Percentiles rank a stretch among this genome's conserved stretches.
Conservation (phyloP, 1,140 invertebrate species). For the Drosophila pseudoobscura region DNA sequence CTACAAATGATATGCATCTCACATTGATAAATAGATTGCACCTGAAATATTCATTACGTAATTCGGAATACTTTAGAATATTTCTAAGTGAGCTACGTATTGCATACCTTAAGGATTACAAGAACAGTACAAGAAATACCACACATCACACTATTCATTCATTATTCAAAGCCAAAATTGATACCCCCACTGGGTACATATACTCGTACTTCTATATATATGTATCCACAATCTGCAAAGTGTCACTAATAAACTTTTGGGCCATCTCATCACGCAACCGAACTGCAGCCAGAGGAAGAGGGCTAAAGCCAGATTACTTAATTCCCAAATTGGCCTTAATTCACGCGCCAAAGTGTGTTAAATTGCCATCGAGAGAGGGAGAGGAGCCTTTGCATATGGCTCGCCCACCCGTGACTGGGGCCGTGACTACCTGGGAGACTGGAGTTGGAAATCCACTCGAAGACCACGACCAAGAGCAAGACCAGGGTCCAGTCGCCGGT, state of each 20-base stretch:
- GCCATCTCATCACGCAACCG: conserved; percentile 37
- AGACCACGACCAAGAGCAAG: conserved; percentile 3
- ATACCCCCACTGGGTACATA: no score
- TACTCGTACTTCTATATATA: not conserved
- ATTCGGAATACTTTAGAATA: no score
- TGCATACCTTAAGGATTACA: no score
- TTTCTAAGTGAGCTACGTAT: no score
- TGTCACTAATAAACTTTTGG: conserved; percentile 61
- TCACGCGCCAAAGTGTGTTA: conserved; percentile 82
- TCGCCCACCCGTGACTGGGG: conserved; percentile 68
- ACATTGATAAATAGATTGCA: no score
- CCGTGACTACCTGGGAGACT: conserved; percentile 51
- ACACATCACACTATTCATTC: no score
- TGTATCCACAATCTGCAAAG: conserved; percentile 38
- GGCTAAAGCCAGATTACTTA: conserved; percentile 73
- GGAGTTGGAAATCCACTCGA: conserved; percentile 33
- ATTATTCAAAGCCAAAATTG: not conserved
- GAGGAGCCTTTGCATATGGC: conserved; percentile 68
- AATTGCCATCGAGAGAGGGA: conserved; percentile 57
- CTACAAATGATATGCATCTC: no score
- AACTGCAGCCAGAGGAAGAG: conserved; percentile 30
- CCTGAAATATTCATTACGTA: no score
- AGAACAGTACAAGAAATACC: no score
- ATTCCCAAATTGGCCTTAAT: conserved; percentile 82
- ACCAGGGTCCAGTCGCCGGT: conserved; percentile 5